Evolutionary conservation across 30 jellyfish, hydroid and myxozoan species (phyloP).

Genomic region (Turritopsis dohrnii): DNA sequence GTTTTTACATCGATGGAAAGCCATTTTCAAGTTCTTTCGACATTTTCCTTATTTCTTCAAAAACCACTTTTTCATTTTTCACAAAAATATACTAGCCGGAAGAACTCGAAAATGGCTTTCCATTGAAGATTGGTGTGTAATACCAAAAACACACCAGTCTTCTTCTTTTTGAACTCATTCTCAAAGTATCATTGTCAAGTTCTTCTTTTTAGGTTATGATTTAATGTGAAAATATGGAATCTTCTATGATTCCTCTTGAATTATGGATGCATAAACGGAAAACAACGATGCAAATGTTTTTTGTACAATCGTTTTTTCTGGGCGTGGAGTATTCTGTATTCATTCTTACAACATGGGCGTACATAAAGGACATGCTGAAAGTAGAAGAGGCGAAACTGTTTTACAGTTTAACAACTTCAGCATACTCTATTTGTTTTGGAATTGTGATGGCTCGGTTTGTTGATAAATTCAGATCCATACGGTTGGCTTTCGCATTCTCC

Average conservation of each 20-base stretch:
- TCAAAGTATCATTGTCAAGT: too few relatives aligned
- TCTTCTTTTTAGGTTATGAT: too few relatives aligned
- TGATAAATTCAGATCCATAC: slow-evolving; percentile 26
- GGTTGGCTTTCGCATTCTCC: slow-evolving; percentile 18
- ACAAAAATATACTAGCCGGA: too few relatives aligned
- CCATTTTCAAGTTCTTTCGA: too few relatives aligned
- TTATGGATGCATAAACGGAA: not conserved
- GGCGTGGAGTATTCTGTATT: not conserved
- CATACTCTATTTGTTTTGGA: slow-evolving; percentile 11
- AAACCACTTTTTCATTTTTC: too few relatives aligned
- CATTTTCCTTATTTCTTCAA: too few relatives aligned
- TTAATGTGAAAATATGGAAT: not conserved
- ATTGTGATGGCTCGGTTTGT: slow-evolving; percentile 33
- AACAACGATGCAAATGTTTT: not conserved
- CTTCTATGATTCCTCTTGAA: not conserved
- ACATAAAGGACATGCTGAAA: not conserved
- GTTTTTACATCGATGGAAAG: too few relatives aligned
- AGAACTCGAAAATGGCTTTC: too few relatives aligned
- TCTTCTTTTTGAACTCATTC: too few relatives aligned
- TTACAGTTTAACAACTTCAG: not conserved
- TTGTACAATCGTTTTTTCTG: not conserved
- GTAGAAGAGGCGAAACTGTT: not conserved
- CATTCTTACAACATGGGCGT: not conserved
- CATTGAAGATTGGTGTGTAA: too few relatives aligned
- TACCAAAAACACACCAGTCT: too few relatives aligned